Conservation (phyloP, 2,888 invertebrate species). For the Ischnus inquisitorius region DNA sequence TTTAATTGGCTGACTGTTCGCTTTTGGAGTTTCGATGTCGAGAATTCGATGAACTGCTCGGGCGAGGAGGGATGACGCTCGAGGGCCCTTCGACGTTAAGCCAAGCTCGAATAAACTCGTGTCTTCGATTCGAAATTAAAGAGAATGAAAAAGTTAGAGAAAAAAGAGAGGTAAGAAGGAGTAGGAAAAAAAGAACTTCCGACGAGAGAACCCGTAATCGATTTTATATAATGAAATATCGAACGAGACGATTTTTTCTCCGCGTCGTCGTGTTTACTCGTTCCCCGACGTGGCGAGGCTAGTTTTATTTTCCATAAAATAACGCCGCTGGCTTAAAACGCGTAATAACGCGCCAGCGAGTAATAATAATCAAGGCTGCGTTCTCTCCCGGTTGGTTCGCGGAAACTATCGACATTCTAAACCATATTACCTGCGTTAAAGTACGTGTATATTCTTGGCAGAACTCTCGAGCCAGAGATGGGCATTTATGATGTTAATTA, state of each 20-base stretch:
- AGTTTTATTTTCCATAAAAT: neutral
- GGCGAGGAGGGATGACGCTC: conserved; percentile 22
- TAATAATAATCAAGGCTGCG: neutral
- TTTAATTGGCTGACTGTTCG: conserved; percentile 67
- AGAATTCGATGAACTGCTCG: neutral
- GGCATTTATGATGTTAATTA: conserved; percentile 1
- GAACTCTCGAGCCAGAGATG: neutral
- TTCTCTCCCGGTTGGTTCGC: neutral
- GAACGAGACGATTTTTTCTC: neutral
- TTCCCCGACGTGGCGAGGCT: neutral
- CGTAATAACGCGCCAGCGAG: neutral
- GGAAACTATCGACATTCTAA: neutral
- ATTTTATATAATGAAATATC: neutral
- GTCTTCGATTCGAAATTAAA: conserved; percentile 37
- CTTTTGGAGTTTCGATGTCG: conserved; percentile 36
- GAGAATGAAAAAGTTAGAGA: conserved; percentile 7
- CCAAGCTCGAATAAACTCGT: conserved; percentile 23
- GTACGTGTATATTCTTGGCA: neutral
- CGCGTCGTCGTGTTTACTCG: neutral
- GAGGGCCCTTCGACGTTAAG: conserved; percentile 22
- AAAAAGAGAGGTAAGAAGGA: neutral
- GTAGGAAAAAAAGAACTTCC: neutral
- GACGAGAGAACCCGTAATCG: neutral
- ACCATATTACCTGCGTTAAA: neutral
- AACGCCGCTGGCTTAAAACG: conserved; percentile 1